Base-by-base conservation (phyloP, 1,140 invertebrate species). In the Lepeophtheirus salmonis region DNA sequence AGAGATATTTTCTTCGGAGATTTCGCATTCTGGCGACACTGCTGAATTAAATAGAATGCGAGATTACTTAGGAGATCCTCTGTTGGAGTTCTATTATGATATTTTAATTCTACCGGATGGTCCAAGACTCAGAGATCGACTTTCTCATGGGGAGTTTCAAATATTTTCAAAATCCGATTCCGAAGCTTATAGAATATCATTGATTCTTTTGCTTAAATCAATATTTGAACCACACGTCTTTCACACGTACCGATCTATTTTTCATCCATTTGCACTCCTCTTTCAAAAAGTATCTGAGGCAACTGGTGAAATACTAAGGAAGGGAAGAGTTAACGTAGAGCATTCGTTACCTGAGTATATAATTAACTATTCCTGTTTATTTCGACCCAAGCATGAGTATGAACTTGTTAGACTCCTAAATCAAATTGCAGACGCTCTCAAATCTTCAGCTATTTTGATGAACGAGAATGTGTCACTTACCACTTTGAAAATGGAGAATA, bases 71-170 rank as follows among this genome's bases (percentile, higher is more conserved):
- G 55, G 55, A 3, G 22, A 13, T 48, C 13, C 16, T 4, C 22
- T 26, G 14, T 2, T 57, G 10, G 25, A 24, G 23, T 57, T 57
- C 6, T 25, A 23, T 17, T 17, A 23, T n/a, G 55, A 57, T 41
- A 17, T 25, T 14, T 18, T 57, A 6, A 57, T 57, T 2, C 26
- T 57, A 30, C 55, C 55, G 6, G 26, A 57, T 10, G 55, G 55
- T 13, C 55, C 55, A 3, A 26, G 55, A 41, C 23, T 57, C 3
- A 20, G 55, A 12, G 55, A 57, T 41, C 22, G 26, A 3, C 25
- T 57, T n/a, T 16, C 20, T 1, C 55, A 57, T 18, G 55, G 55
- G 2, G 55, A 57, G n/a, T 24, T 20, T 54, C 18, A 18, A 16
- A 16, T 54, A 17, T 41, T 41, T n/a, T 41, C 30, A 10, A 6